Evolutionary conservation across 2,113 vertebrate species (phyloP).

Genomic region (Ophthalmolycus amberensis): DNA sequence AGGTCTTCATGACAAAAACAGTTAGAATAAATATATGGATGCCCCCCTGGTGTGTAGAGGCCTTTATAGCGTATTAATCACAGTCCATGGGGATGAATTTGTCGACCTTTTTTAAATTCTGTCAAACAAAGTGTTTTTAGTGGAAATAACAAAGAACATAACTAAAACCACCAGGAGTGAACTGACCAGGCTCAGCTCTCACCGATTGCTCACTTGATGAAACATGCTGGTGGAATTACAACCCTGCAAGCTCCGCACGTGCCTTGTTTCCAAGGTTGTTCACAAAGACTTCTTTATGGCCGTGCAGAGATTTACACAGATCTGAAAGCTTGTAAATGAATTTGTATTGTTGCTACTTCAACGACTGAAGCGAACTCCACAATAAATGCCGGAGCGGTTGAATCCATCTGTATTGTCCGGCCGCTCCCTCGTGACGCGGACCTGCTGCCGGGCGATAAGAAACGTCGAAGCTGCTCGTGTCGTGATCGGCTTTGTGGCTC

Average conservation of each 20-base stretch:
- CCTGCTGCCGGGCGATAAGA: slow-evolving; percentile 71
- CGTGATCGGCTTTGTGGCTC: slow-evolving; percentile 39
- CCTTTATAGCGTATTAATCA: slow-evolving; percentile 23
- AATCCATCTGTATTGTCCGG: slow-evolving; percentile 56
- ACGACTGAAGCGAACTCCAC: slow-evolving; percentile 40
- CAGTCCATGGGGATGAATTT: slow-evolving; percentile 26
- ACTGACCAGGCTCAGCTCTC: slow-evolving; percentile 12
- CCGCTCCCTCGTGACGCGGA: slow-evolving; percentile 20
- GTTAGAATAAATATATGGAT: no score
- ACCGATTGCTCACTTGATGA: slow-evolving; percentile 42
- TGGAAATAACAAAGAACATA: neutral
- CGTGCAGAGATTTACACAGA: slow-evolving; percentile 48
- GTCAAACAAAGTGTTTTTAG: slow-evolving; percentile 11
- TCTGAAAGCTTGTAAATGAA: slow-evolving; percentile 47
- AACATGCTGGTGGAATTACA: slow-evolving; percentile 41
- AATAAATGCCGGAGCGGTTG: slow-evolving; percentile 28
- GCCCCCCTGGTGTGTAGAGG: neutral
- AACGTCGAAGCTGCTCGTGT: slow-evolving; percentile 17
- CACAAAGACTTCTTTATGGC: slow-evolving; percentile 45
- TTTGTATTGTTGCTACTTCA: slow-evolving; percentile 51
- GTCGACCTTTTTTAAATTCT: neutral
- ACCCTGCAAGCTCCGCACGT: neutral
- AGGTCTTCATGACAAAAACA: neutral
- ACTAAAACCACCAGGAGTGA: slow-evolving; percentile 8
- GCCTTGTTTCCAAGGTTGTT: slow-evolving; percentile 66